These are phyloP conservation scores for Phocoena phocoena DNA, from an alignment of 2,113 vertebrate genomes.

Conservation along the genomic window DNA sequence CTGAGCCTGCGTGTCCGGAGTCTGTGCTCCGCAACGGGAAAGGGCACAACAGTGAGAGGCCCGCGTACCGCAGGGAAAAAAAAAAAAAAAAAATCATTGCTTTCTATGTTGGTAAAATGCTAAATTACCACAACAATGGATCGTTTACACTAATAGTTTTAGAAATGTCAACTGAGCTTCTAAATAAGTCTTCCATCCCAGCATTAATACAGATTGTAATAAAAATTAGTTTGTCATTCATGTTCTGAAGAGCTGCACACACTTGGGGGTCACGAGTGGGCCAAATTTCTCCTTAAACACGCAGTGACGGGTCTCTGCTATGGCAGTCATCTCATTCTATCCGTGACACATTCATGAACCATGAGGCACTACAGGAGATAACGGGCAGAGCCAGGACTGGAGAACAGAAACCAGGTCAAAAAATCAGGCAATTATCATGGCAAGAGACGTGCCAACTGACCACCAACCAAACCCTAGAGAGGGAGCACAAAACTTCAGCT, in stretches of 20 bases:
- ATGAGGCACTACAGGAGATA: not conserved
- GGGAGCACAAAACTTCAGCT: not conserved
- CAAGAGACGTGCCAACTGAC: not conserved
- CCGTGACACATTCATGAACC: not conserved
- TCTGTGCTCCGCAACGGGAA: accelerated
- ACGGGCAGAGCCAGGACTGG: not conserved
- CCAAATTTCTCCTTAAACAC: not conserved
- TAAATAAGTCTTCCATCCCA: not conserved
- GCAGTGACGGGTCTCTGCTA: not conserved
- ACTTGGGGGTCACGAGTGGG: not conserved
- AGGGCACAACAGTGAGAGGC: too few species aligned
- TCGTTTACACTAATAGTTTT: not conserved
- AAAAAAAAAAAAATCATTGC: not conserved
- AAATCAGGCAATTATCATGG: not conserved
- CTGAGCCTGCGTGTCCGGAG: accelerated
- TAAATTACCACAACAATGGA: not conserved
- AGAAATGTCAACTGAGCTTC: not conserved
- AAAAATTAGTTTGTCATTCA: not conserved
- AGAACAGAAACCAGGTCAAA: not conserved
- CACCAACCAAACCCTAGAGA: not conserved
- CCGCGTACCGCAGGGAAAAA: too few species aligned
- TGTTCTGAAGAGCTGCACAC: not conserved
- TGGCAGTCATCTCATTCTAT: not conserved
- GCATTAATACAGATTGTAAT: not conserved
- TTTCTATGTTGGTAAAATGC: not conserved